These are phyloP conservation scores for Pangasius djambal DNA, from an alignment of 2,797 vertebrate genomes.

Conservation along the genomic window DNA sequence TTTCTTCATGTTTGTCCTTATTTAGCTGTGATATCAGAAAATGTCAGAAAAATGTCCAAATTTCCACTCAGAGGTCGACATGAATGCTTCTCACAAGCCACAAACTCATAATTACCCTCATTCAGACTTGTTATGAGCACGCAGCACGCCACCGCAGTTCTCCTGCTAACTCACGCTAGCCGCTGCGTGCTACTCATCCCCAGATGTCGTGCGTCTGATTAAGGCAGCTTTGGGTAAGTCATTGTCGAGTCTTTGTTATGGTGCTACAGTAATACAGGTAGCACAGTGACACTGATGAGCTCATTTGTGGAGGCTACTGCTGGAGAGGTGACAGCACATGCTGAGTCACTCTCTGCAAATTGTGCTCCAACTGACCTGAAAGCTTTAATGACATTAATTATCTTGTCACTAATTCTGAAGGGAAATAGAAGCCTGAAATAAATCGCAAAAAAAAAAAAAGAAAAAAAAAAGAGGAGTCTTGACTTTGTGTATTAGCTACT, in stretches of 20 bases:
- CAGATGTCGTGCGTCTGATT: constrained; percentile 24
- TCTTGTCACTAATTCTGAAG: background rate
- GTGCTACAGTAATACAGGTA: background rate
- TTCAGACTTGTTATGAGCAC: background rate
- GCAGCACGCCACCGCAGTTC: constrained; percentile 41
- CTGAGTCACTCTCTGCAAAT: background rate
- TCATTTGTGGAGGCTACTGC: background rate
- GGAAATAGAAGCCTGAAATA: background rate
- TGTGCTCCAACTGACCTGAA: constrained; percentile 17
- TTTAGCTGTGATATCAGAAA: background rate
- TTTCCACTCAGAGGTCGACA: background rate
- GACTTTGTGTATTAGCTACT: background rate
- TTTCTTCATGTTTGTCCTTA: too few species aligned
- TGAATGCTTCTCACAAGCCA: background rate
- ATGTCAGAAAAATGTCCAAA: background rate
- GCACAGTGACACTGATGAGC: constrained; percentile 12
- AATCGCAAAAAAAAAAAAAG: background rate
- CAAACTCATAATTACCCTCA: background rate
- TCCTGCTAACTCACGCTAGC: constrained; percentile 49
- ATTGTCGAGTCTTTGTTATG: background rate
- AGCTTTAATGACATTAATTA: constrained; percentile 4
- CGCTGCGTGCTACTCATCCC: background rate
- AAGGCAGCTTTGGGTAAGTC: constrained; percentile 36
- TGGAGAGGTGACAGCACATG: constrained; percentile 5
- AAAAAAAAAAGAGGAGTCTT: background rate